Evolutionary conservation across 2,888 invertebrate species (phyloP).

Genomic region (Drosophila robusta): DNA sequence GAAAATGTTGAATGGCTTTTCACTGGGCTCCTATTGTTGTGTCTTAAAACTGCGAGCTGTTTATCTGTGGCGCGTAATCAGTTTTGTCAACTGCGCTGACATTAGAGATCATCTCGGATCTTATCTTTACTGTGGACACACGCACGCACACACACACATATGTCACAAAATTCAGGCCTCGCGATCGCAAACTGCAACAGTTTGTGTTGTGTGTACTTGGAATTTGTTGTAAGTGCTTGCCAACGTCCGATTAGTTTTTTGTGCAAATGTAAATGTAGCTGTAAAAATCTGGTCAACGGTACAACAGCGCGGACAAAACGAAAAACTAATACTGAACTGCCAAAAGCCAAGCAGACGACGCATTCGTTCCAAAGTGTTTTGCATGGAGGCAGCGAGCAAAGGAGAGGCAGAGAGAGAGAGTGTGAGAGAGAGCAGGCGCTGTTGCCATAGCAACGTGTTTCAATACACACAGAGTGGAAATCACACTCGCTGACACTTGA

Average conservation of each 20-base stretch:
- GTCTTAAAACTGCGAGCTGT: slow-evolving; percentile 22
- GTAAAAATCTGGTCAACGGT: slow-evolving; percentile 10
- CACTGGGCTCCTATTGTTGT: slow-evolving; percentile 39
- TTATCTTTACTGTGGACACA: slow-evolving; percentile 42
- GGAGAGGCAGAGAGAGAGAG: slow-evolving; percentile 7
- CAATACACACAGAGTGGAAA: slow-evolving; percentile 17
- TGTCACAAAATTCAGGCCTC: slow-evolving; percentile 37
- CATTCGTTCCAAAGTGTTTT: slow-evolving; percentile 16
- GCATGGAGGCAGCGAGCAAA: slow-evolving; percentile 10
- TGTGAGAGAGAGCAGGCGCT: not conserved
- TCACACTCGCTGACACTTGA: not conserved
- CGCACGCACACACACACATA: slow-evolving; percentile 9
- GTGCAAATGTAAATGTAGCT: slow-evolving; percentile 9
- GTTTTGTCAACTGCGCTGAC: slow-evolving; percentile 46
- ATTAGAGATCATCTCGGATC: slow-evolving; percentile 49
- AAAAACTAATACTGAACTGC: slow-evolving; percentile 47
- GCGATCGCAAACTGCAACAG: too few relatives aligned
- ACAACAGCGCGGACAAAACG: slow-evolving; percentile 39
- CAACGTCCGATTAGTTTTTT: slow-evolving; percentile 12
- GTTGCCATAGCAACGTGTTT: slow-evolving; percentile 38
- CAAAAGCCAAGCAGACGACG: slow-evolving; percentile 27
- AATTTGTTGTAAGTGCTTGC: slow-evolving; percentile 15
- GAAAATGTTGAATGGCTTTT: slow-evolving; percentile 32
- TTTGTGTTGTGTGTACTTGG: slow-evolving; percentile 13
- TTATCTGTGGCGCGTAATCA: slow-evolving; percentile 36